Evolutionary conservation across 2,888 invertebrate species (phyloP).

Genomic region (Plebejus argus): DNA sequence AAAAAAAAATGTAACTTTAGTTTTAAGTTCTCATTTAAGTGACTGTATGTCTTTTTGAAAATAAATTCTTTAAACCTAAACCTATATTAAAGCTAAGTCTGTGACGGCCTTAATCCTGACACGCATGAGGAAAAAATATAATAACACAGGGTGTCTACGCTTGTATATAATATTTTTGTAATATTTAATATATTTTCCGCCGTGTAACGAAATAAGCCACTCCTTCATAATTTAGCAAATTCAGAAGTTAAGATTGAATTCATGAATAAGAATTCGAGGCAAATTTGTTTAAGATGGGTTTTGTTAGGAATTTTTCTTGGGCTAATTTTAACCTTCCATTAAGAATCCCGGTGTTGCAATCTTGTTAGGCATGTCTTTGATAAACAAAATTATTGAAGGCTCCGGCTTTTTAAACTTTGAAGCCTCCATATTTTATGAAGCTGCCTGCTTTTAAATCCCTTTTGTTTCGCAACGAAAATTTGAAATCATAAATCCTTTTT

Average conservation of each 20-base stretch:
- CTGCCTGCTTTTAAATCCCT: conserved; percentile 16
- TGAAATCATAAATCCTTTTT: conserved; percentile 18
- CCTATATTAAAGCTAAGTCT: too few species aligned
- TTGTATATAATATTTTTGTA: neutral
- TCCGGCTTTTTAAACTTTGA: conserved; percentile 26
- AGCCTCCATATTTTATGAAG: conserved; percentile 31
- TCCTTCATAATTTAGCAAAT: conserved; percentile 7
- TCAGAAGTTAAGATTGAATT: conserved; percentile 10
- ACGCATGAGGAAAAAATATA: too few species aligned
- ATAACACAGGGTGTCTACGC: neutral
- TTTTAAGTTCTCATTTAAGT: too few species aligned
- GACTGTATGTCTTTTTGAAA: too few species aligned
- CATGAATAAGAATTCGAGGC: conserved; percentile 21
- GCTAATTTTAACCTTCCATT: conserved; percentile 29
- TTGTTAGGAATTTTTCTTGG: neutral
- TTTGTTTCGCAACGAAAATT: conserved; percentile 31
- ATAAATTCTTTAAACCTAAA: too few species aligned
- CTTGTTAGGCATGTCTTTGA: conserved; percentile 30
- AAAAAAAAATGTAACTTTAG: too few species aligned
- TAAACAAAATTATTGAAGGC: conserved; percentile 13
- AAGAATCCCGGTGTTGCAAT: conserved; percentile 30
- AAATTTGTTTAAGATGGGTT: conserved; percentile 22
- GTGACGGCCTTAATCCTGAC: too few species aligned
- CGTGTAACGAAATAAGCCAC: neutral
- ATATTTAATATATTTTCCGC: conserved; percentile 2